phyloP scores from a whole-genome alignment of 2,797 vertebrate genomes.

The Rhynchonycteris naso region DNA sequence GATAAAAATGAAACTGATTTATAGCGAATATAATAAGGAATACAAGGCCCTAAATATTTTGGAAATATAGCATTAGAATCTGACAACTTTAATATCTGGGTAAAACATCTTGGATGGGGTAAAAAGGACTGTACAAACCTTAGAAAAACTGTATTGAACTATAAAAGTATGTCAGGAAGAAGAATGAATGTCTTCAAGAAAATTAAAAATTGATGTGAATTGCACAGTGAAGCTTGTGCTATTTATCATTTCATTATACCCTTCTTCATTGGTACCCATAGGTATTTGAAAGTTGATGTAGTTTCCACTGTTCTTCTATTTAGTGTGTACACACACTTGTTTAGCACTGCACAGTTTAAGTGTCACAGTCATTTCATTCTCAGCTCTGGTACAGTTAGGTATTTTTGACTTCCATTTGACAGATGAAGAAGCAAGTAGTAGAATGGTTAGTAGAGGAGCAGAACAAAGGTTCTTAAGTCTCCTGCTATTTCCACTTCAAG shows the following conservation, averaged over 20 bases:
- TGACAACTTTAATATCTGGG: background rate
- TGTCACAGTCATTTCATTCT: background rate
- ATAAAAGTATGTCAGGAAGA: background rate
- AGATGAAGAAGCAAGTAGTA: conserved; percentile 34
- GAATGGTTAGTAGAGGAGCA: background rate
- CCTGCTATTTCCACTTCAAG: background rate
- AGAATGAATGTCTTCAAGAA: background rate
- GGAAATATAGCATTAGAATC: background rate
- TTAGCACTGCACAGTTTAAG: background rate
- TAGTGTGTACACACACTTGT: background rate
- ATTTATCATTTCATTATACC: background rate
- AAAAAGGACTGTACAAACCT: background rate
- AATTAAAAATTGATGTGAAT: background rate
- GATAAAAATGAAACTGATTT: background rate
- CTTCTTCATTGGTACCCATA: background rate
- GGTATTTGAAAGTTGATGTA: background rate
- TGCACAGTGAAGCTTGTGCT: background rate
- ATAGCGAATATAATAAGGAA: background rate
- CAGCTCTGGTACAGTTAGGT: background rate
- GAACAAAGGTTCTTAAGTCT: background rate
- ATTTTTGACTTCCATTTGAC: conserved; percentile 33
- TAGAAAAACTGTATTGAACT: background rate
- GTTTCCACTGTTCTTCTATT: background rate
- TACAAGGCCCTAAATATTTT: background rate
- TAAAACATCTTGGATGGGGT: background rate